These are phyloP conservation scores for Hesperophylax magnus DNA, from an alignment of 1,140 invertebrate genomes.

Conservation along the genomic window DNA sequence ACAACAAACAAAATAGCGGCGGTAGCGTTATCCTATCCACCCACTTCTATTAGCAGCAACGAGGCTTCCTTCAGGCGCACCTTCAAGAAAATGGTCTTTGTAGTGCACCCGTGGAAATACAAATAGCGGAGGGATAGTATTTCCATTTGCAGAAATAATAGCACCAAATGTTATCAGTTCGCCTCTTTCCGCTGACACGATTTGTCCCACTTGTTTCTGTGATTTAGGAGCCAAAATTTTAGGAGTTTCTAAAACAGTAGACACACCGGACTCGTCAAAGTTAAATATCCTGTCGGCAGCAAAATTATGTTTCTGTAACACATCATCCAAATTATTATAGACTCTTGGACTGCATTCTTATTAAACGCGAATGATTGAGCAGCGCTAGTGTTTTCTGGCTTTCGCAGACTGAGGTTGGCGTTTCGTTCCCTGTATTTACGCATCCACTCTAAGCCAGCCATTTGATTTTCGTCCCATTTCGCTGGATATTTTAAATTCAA, in stretches of 20 bases:
- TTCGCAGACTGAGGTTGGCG: slow-evolving; percentile 60
- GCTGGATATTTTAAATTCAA: slow-evolving; percentile 57
- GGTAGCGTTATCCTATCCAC: too few species aligned
- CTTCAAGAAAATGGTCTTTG: slow-evolving; percentile 63
- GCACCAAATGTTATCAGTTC: slow-evolving; percentile 62
- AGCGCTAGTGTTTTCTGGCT: slow-evolving; percentile 64
- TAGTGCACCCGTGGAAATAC: slow-evolving; percentile 61
- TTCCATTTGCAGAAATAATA: slow-evolving; percentile 62
- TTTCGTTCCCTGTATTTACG: slow-evolving; percentile 47
- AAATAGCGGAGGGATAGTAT: slow-evolving; percentile 62
- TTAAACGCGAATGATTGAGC: slow-evolving; percentile 57
- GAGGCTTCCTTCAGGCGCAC: slow-evolving; percentile 64
- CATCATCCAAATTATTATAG: slow-evolving; percentile 59
- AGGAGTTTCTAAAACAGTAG: slow-evolving; percentile 60
- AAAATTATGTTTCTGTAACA: slow-evolving; percentile 60
- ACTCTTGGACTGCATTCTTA: slow-evolving; percentile 49
- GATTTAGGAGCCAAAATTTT: slow-evolving; percentile 61
- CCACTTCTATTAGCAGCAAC: slow-evolving; percentile 64
- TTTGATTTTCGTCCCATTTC: slow-evolving; percentile 55
- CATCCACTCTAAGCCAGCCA: slow-evolving; percentile 57
- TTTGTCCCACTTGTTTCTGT: slow-evolving; percentile 63
- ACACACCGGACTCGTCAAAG: slow-evolving; percentile 68
- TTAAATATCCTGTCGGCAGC: slow-evolving; percentile 64
- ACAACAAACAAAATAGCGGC: too few species aligned
- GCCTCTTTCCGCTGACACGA: slow-evolving; percentile 63